Conservation (phyloP, 1,140 invertebrate species). For the Metopolophium dirhodum region DNA sequence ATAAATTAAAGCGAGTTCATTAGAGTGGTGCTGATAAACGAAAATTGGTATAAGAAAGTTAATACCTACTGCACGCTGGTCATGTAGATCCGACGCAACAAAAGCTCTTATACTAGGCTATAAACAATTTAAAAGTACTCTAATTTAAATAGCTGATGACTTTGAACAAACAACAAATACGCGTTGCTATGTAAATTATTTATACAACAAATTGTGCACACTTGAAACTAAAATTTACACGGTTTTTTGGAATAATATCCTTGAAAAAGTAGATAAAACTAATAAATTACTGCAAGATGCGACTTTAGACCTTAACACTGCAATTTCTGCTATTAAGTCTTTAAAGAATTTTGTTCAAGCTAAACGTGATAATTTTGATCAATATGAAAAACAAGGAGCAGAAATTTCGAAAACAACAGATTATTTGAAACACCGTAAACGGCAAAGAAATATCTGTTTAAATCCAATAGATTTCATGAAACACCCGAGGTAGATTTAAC, state of each 20-base stretch:
- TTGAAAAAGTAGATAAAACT: slow-evolving; percentile 52
- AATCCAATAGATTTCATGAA: slow-evolving; percentile 5
- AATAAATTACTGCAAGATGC: neutral
- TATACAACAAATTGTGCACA: too few relatives aligned
- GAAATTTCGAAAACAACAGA: neutral
- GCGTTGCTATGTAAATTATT: too few relatives aligned
- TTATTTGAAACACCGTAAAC: neutral
- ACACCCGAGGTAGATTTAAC: neutral
- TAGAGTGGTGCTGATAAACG: too few relatives aligned
- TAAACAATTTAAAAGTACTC: too few relatives aligned
- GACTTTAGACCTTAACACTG: slow-evolving; percentile 1
- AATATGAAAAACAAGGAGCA: neutral
- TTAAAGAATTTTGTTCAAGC: neutral
- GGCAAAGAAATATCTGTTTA: neutral
- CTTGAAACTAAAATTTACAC: neutral
- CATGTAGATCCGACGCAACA: too few relatives aligned
- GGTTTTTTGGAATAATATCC: slow-evolving; percentile 57
- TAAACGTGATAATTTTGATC: neutral
- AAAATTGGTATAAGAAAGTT: too few relatives aligned
- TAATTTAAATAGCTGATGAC: too few relatives aligned
- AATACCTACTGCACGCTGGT: too few relatives aligned
- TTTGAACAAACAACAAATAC: too few relatives aligned
- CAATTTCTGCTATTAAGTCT: neutral
- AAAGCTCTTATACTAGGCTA: too few relatives aligned
- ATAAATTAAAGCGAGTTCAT: too few relatives aligned